phyloP scores from a whole-genome alignment of 2,113 vertebrate species.

The Otus sunia region DNA sequence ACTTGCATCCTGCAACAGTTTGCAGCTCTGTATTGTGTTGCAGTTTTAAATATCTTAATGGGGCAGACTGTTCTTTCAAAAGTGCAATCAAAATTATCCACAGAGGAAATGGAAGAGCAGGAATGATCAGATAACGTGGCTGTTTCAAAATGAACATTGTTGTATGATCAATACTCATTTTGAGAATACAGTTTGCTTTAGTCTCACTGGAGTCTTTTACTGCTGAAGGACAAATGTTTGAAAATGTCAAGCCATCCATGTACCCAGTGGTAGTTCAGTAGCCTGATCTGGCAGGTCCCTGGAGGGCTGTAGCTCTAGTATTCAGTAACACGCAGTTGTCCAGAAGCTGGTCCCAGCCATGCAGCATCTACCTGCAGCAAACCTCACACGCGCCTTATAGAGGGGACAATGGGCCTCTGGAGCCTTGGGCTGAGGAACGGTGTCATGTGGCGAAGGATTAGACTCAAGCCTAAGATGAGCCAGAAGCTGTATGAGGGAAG shows the following conservation, averaged over 20 bases:
- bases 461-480: neutral
- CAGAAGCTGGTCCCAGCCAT: neutral
- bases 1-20: neutral
- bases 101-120: neutral
- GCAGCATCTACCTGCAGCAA: neutral
- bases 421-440: neutral
- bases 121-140: neutral
- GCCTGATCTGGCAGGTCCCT: neutral
- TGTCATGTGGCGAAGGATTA: rapidly evolving
- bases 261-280: neutral
- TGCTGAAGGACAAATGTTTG: neutral
- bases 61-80: neutral
- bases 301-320: neutral
- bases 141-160: neutral
- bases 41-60: neutral
- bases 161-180: neutral
- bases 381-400: rapidly evolving
- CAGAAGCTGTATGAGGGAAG: neutral
- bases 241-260: rapidly evolving
- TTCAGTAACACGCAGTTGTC: neutral
- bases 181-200: neutral
- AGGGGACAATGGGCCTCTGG: neutral
- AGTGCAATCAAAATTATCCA: neutral
- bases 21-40: neutral
- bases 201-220: neutral